Conservation (phyloP, 2,888 invertebrate species). For the Heliconius aoede region DNA sequence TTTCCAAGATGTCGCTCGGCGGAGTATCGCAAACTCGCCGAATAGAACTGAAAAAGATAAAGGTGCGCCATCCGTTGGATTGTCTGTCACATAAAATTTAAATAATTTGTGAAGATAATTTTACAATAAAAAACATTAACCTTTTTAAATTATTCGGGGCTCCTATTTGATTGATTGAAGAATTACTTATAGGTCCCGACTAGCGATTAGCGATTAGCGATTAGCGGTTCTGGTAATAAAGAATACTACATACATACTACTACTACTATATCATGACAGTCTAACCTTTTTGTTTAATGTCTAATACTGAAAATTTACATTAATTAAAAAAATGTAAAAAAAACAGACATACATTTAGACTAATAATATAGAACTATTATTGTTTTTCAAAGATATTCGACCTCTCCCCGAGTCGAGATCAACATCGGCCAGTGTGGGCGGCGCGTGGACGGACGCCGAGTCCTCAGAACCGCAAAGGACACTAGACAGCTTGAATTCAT, state of each 20-base stretch:
- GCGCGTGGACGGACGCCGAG: slow-evolving; percentile 83
- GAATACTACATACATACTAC: no score
- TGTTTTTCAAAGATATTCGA: slow-evolving; percentile 38
- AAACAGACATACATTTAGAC: not conserved
- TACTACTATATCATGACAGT: not conserved
- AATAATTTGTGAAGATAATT: not conserved
- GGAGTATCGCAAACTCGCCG: slow-evolving; percentile 91
- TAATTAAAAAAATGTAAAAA: no score
- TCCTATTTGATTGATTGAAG: no score
- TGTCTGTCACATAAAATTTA: not conserved
- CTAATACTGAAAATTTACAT: no score
- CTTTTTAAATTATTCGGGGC: no score
- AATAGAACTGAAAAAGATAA: slow-evolving; percentile 73
- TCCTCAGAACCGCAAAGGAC: slow-evolving; percentile 84
- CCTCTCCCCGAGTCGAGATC: slow-evolving; percentile 85
- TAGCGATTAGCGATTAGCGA: no score
- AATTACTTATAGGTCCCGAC: no score
- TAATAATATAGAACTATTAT: not conserved
- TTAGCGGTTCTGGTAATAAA: no score
- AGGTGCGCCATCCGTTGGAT: slow-evolving; percentile 52
- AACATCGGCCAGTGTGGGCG: slow-evolving; percentile 84
- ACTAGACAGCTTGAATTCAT: slow-evolving; percentile 80
- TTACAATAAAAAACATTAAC: no score
- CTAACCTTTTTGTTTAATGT: not conserved
- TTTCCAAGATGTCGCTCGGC: slow-evolving; percentile 91